These are phyloP conservation scores for Actias luna DNA, from an alignment of 2,888 invertebrate species.

Conservation along the genomic window DNA sequence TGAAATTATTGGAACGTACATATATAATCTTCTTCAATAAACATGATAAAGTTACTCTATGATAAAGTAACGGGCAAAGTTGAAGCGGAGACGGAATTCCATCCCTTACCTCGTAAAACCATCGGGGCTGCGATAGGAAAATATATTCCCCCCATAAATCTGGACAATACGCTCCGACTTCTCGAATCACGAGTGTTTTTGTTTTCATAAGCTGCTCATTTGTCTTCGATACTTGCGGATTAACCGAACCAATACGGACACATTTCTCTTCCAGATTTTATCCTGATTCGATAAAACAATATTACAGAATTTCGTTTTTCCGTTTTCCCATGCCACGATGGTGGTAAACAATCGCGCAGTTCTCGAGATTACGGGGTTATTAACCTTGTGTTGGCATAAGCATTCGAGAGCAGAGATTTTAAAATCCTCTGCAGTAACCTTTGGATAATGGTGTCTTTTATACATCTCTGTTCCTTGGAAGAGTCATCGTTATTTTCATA, in stretches of 20 bases:
- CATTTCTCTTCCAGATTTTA: background rate
- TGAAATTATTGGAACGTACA: background rate
- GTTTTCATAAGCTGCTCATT: constrained; percentile 7
- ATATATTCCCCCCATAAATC: constrained; percentile 9
- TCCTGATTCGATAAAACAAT: background rate
- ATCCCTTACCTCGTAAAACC: constrained; percentile 14
- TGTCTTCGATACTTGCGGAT: constrained; percentile 2
- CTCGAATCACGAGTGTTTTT: constrained; percentile 7
- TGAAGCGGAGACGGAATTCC: constrained; percentile 6
- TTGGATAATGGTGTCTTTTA: too few species aligned
- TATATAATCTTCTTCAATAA: background rate
- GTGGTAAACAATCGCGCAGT: too few species aligned
- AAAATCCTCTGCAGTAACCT: too few species aligned
- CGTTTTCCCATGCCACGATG: too few species aligned
- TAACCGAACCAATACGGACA: background rate
- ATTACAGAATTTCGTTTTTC: background rate
- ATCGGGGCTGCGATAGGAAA: constrained; percentile 18
- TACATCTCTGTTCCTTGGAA: too few species aligned
- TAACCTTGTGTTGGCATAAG: too few species aligned
- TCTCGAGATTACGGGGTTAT: too few species aligned
- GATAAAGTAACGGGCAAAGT: background rate
- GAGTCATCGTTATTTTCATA: too few species aligned
- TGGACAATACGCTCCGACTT: constrained; percentile 4
- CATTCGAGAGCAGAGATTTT: too few species aligned
- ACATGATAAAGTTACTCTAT: constrained; percentile 10